Percentiles rank a stretch among this genome's conserved stretches.
phyloP scores from a whole-genome alignment of 2,888 invertebrate species.

The Vanessa cardui region DNA sequence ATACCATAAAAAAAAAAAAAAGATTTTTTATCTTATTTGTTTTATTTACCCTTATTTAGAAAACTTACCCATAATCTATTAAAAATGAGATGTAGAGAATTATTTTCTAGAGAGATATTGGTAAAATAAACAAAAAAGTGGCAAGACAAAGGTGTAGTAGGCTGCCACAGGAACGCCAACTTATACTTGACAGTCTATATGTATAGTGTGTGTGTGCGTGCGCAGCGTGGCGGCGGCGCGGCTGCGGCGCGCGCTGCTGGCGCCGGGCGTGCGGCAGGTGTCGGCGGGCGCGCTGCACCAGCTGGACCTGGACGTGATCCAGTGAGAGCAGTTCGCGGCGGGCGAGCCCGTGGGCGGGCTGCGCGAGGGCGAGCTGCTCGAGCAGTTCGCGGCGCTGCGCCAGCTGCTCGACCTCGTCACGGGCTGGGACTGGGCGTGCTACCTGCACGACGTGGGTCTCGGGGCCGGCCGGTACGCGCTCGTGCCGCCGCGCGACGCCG shows the following conservation, averaged over 20 bases:
- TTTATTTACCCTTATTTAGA: no score
- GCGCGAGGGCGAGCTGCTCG: constrained; percentile 91
- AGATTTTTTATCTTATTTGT: no score
- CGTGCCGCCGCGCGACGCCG: constrained; percentile 95
- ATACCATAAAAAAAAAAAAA: no score
- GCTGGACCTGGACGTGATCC: constrained; percentile 93
- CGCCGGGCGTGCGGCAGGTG: constrained; percentile 86
- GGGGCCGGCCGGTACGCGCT: constrained; percentile 95
- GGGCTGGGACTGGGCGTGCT: constrained; percentile 98
- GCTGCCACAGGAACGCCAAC: no score
- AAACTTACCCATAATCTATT: no score
- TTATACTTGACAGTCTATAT: no score
- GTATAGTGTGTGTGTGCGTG: no score
- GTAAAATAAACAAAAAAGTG: no score
- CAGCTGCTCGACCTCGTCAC: constrained; percentile 97
- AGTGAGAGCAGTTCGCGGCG: constrained; percentile 99
- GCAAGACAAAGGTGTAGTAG: no score
- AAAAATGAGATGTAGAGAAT: no score
- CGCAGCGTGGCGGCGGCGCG: constrained; percentile 70
- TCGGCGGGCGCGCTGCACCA: constrained; percentile 96
- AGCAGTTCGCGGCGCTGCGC: constrained; percentile 93
- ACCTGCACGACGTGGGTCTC: constrained; percentile 97
- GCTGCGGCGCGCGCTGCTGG: constrained; percentile 76
- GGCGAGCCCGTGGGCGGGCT: constrained; percentile 96
- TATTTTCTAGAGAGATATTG: no score